Evolutionary conservation across 2,113 vertebrate species (phyloP).

Genomic region (Camelus dromedarius): DNA sequence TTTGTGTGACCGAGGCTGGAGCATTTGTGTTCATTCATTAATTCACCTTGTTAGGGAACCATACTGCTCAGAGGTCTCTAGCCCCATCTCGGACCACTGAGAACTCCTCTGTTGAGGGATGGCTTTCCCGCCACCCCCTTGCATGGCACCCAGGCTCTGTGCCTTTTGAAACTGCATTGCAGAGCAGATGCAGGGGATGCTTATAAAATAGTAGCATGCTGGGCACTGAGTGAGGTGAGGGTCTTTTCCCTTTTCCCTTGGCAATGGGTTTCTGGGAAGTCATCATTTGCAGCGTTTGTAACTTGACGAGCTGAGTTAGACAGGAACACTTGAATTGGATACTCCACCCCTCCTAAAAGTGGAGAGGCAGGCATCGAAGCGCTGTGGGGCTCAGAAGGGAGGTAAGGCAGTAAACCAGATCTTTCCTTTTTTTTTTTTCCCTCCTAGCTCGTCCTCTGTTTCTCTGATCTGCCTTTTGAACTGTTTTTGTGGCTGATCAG

Average conservation of each 20-base stretch:
- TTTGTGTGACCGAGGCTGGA: background rate
- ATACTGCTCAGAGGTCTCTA: background rate
- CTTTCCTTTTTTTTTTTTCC: constrained; percentile 72
- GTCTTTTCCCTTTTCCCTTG: constrained; percentile 61
- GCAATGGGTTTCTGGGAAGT: constrained; percentile 58
- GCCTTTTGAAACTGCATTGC: background rate
- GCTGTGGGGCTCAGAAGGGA: constrained; percentile 73
- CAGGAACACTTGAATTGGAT: constrained; percentile 47
- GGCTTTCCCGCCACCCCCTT: background rate
- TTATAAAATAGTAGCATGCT: background rate
- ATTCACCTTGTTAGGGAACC: constrained; percentile 37
- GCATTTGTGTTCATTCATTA: constrained; percentile 34
- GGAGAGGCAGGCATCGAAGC: constrained; percentile 71
- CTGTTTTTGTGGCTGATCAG: constrained; percentile 94
- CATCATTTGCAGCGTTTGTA: constrained; percentile 74
- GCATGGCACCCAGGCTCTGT: background rate
- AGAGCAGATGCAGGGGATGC: background rate
- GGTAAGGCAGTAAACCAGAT: constrained; percentile 85
- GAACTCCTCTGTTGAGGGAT: background rate
- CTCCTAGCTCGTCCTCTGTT: constrained; percentile 87
- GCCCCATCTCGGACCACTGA: background rate
- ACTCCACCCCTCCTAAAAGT: constrained; percentile 62
- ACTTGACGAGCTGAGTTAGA: constrained; percentile 81
- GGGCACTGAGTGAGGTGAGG: background rate
- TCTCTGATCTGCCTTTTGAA: constrained; percentile 93